phyloP scores from a whole-genome alignment of 2,888 invertebrate genomes.

The Nemapogon koenigi region DNA sequence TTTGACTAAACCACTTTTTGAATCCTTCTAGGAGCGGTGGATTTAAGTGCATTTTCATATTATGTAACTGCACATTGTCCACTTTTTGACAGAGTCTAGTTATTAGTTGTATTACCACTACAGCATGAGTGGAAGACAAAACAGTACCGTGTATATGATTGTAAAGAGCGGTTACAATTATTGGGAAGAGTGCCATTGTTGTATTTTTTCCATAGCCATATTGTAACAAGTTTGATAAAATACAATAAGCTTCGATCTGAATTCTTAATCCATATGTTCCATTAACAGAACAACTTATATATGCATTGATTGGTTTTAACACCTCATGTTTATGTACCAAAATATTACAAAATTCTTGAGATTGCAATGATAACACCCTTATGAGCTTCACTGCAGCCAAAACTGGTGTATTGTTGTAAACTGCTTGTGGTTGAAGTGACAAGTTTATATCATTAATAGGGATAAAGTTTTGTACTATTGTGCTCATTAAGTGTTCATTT shows the following conservation, averaged over 20 bases:
- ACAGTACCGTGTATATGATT: conserved; percentile 66
- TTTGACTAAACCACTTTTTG: conserved; percentile 56
- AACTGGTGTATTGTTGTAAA: conserved; percentile 71
- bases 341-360: conserved; percentile 52
- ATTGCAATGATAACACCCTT: conserved; percentile 72
- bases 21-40: conserved; percentile 43
- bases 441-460: conserved; percentile 46
- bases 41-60: conserved; percentile 29
- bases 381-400: conserved; percentile 75
- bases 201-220: conserved; percentile 45
- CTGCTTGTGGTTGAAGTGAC: conserved; percentile 41
- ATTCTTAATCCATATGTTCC: conserved; percentile 60
- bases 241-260: conserved; percentile 69
- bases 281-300: conserved; percentile 57
- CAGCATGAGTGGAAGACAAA: conserved; percentile 64
- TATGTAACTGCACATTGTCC: no score
- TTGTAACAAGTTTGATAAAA: conserved; percentile 61
- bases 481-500: conserved; percentile 69
- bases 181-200: conserved; percentile 53
- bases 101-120: conserved; percentile 58
- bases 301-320: conserved; percentile 58
- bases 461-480: conserved; percentile 65
- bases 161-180: conserved; percentile 61
- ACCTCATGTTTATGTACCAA: conserved; percentile 63
- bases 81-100: no score